Percentiles rank a stretch among this genome's conserved stretches.
phyloP scores from a whole-genome alignment of 2,888 invertebrate species.

The Ectropis crepuscularia region DNA sequence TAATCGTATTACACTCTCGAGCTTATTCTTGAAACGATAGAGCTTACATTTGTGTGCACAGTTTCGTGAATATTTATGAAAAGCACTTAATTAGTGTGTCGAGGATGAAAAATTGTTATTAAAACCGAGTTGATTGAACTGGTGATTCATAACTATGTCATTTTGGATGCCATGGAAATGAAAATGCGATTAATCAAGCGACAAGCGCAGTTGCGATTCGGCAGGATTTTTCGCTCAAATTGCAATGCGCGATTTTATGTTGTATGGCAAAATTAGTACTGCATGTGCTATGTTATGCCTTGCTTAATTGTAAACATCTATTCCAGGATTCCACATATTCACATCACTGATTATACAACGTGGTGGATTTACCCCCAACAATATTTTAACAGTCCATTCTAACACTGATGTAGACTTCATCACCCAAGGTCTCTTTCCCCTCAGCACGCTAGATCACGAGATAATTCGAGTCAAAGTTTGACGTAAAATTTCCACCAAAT shows the following conservation, averaged over 20 bases:
- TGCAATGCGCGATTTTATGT: conserved; percentile 62
- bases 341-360: too few relatives aligned
- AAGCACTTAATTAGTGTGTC: conserved; percentile 84
- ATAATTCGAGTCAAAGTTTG: too few relatives aligned
- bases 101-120: conserved; percentile 84
- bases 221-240: conserved; percentile 62
- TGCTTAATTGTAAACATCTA: too few relatives aligned
- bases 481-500: too few relatives aligned
- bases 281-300: too few relatives aligned
- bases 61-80: conserved; percentile 75
- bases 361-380: too few relatives aligned
- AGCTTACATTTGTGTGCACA: conserved; percentile 52
- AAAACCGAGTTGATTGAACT: conserved; percentile 82
- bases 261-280: conserved; percentile 12
- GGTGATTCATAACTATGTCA: conserved; percentile 82
- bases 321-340: too few relatives aligned
- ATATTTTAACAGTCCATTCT: too few relatives aligned
- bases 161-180: conserved; percentile 79
- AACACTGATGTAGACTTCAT: too few relatives aligned
- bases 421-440: too few relatives aligned
- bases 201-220: conserved; percentile 52
- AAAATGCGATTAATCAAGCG: conserved; percentile 75
- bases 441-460: too few relatives aligned
- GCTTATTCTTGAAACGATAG: conserved; percentile 49
- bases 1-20: conserved; percentile 52